Conservation (phyloP, 1,140 invertebrate genomes). For the Battus philenor region DNA sequence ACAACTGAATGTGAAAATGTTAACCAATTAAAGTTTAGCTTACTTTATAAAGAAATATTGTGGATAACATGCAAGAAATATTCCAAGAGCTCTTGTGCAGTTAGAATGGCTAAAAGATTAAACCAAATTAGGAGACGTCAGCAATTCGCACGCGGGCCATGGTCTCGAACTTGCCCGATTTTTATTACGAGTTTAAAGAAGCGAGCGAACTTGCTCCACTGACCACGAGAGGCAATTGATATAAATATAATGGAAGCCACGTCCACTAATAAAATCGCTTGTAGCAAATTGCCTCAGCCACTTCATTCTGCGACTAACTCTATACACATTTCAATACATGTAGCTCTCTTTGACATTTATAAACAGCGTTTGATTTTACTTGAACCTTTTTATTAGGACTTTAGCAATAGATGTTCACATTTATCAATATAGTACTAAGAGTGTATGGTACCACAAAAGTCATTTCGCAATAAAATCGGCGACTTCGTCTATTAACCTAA, state of each 20-base stretch:
- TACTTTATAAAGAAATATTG: too few species aligned
- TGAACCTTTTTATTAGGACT: not conserved
- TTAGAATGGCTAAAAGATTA: constrained; percentile 27
- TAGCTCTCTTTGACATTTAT: constrained; percentile 17
- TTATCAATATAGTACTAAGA: not conserved
- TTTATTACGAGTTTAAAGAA: constrained; percentile 67
- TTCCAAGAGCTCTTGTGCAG: too few species aligned
- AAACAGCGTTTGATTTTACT: not conserved
- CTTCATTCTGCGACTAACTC: constrained; percentile 19
- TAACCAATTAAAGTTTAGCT: too few species aligned
- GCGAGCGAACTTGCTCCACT: constrained; percentile 69
- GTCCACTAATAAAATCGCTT: constrained; percentile 45
- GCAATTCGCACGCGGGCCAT: constrained; percentile 46
- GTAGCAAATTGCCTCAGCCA: constrained; percentile 33
- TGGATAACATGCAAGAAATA: not conserved
- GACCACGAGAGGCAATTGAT: constrained; percentile 53
- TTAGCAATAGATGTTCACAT: not conserved
- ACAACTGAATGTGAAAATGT: too few species aligned
- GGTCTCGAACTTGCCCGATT: constrained; percentile 70
- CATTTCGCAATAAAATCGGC: constrained; percentile 2
- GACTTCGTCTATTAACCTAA: constrained; percentile 42
- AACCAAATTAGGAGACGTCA: constrained; percentile 37
- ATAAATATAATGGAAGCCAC: constrained; percentile 62
- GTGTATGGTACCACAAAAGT: constrained; percentile 1
- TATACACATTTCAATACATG: not conserved